Evolutionary conservation across 2,888 invertebrate genomes (phyloP).

Genomic region (Microdon myrmicae): DNA sequence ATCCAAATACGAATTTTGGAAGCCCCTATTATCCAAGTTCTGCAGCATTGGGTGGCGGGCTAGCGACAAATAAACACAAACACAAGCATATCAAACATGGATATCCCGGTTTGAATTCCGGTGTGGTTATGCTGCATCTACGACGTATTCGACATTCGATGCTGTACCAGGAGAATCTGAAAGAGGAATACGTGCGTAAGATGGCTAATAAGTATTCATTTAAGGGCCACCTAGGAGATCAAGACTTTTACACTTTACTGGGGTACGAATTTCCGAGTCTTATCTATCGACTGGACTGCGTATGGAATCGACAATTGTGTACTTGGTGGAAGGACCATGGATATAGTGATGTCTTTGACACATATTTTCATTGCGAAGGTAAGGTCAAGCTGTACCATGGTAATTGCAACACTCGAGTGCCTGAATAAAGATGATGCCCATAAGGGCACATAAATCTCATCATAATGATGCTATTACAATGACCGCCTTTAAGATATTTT

Average conservation of each 20-base stretch:
- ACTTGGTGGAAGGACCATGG: constrained; percentile 84
- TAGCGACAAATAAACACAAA: constrained; percentile 53
- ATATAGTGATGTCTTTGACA: constrained; percentile 76
- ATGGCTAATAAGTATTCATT: constrained; percentile 74
- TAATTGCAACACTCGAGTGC: constrained; percentile 79
- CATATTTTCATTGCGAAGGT: constrained; percentile 76
- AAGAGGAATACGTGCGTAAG: constrained; percentile 68
- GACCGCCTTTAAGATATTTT: not conserved
- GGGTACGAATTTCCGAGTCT: constrained; percentile 77
- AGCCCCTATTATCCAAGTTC: constrained; percentile 62
- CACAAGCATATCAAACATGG: constrained; percentile 65
- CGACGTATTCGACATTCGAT: constrained; percentile 73
- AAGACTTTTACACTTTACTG: constrained; percentile 81
- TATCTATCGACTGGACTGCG: constrained; percentile 79
- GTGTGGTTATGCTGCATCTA: constrained; percentile 78
- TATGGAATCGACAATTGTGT: constrained; percentile 84
- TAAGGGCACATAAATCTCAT: constrained; percentile 3
- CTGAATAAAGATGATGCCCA: constrained; percentile 61
- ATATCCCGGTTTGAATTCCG: constrained; percentile 84
- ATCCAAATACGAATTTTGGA: constrained; percentile 74
- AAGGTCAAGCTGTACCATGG: constrained; percentile 77
- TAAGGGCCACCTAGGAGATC: constrained; percentile 82
- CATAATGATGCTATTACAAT: constrained; percentile 8
- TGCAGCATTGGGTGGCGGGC: constrained; percentile 32
- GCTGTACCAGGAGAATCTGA: constrained; percentile 71